A percentile compares a stretch with the other conserved stretches of the same genome.
Evolutionary conservation across 2,888 invertebrate species (phyloP).

Genomic region (Syrista parreyssii): DNA sequence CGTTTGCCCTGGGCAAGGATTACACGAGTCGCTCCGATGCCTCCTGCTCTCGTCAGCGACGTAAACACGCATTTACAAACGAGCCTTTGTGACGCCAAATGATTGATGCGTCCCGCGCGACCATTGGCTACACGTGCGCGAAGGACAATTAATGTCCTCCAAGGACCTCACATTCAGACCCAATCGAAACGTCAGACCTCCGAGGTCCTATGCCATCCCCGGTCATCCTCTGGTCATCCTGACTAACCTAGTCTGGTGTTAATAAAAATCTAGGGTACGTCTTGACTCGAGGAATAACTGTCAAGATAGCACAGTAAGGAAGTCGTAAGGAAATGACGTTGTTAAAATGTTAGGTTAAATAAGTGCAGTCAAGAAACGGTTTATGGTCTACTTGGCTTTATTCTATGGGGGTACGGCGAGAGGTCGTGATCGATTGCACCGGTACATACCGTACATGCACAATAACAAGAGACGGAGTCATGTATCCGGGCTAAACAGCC

Average conservation of each 20-base stretch:
- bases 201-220: background rate
- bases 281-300: background rate
- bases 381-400: background rate
- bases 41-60: background rate
- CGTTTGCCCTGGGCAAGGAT: background rate
- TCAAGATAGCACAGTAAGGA: background rate
- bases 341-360: background rate
- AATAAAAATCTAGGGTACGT: background rate
- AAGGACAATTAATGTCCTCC: conserved; percentile 3
- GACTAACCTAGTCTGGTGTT: background rate
- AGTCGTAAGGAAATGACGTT: background rate
- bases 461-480: conserved; percentile 46
- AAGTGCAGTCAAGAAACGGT: background rate
- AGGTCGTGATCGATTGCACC: conserved; percentile 45
- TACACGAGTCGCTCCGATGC: background rate
- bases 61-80: conserved; percentile 5
- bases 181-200: background rate
- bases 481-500: conserved; percentile 55
- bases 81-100: background rate
- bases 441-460: conserved; percentile 42
- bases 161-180: background rate
- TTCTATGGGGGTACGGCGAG: background rate
- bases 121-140: background rate
- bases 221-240: background rate
- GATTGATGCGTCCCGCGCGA: conserved; percentile 8